Conservation (phyloP, 2,113 vertebrate genomes). For the Rhineura floridana region DNA sequence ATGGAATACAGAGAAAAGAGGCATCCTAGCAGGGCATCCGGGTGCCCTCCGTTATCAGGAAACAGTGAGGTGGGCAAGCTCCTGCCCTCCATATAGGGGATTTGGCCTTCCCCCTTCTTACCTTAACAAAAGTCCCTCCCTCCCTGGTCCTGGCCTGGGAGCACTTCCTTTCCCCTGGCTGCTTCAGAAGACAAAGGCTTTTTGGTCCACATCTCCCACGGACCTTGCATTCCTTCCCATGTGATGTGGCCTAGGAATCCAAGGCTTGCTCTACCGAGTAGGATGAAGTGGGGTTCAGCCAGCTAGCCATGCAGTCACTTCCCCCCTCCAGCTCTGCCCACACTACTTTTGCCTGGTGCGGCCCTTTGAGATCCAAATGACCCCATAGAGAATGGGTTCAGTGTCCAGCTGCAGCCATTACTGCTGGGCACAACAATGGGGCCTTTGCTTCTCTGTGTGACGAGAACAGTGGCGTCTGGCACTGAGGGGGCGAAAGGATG, state of each 20-base stretch:
- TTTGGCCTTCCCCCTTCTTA: not conserved
- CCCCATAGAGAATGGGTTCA: constrained; percentile 74
- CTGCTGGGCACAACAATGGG: constrained; percentile 79
- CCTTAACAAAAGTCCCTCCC: not conserved
- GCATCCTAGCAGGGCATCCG: not conserved
- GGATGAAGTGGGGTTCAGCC: constrained; percentile 33
- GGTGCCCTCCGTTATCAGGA: not conserved
- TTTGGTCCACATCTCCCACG: constrained; percentile 19
- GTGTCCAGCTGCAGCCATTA: constrained; percentile 68
- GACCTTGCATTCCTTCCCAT: constrained; percentile 22
- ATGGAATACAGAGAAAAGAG: not conserved
- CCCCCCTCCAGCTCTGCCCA: constrained; percentile 15
- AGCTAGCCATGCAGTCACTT: constrained; percentile 51
- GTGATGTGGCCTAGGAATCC: constrained; percentile 77
- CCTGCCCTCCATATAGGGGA: not conserved
- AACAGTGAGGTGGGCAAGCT: not conserved
- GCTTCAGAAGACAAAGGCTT: constrained; percentile 7
- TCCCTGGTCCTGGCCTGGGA: not conserved
- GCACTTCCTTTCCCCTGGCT: not conserved
- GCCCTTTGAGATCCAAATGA: constrained; percentile 50
- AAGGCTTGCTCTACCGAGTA: constrained; percentile 31
- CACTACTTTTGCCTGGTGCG: constrained; percentile 27
- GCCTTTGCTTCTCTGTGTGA: constrained; percentile 77
- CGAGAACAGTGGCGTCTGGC: constrained; percentile 75
- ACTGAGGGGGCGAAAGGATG: constrained; percentile 60